Evolutionary conservation across 2,113 vertebrate genomes (phyloP), one percentile per base, ranked within the genome.

Genomic region (Cebidichthys violaceus): DNA sequence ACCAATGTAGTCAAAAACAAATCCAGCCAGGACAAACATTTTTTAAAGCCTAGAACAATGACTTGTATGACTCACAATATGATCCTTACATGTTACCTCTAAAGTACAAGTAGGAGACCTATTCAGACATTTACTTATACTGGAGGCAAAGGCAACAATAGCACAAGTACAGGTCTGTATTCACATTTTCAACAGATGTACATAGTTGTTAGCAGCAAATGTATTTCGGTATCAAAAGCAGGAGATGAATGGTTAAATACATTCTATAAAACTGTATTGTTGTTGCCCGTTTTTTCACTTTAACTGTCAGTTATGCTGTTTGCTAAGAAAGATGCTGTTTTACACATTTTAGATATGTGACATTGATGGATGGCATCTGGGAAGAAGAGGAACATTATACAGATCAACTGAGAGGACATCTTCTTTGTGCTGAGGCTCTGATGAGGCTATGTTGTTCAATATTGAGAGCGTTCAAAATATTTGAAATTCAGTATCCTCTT

Each of bases 1-100:
- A 24, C 50, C 33, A 22, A 22, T 50, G 27, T 57, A 17, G 50
- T 33, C 43, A 18, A 59, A 75, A 79, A 39, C 52, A 66, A 68
- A 64, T 2, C 33, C 59, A 45, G 35, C 27, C 27, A 66, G 41
- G 52, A 62, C 67, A 29, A 43, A 20, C 14, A 69, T 31, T 72
- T 60, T 60, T 64, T 15, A 39, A 1, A 37, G 27, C 18, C 18
- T 13, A 64, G 68, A 29, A 64, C 29, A 67, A 8, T 24, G 27
- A 52, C 68, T 62, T 52, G 24, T 39, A 35, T 47, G 37, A 84
- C 47, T 9, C 52, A 54, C 5, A n/a, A 15, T 29, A 15, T 61
- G 6, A 81, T 27, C 9, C 37, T 31, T 33, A 33, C 9, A 70
- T 47, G 22, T 52, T 47, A 41, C 35, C 2, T 17, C 50, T 24